Conservation (phyloP, 2,888 invertebrate species). For the Eretmocerus hayati region DNA sequence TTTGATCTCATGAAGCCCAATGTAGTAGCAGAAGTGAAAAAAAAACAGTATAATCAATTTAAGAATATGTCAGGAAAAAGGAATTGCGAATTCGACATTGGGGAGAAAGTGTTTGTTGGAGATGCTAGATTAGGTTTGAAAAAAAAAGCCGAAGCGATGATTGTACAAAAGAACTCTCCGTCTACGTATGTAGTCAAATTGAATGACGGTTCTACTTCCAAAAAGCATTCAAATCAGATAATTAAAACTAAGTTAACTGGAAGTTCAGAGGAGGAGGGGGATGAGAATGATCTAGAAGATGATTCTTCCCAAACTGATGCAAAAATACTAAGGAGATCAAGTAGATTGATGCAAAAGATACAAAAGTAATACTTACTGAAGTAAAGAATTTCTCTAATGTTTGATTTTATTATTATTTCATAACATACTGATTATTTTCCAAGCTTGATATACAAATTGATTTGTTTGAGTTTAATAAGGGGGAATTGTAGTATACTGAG, state of each 20-base stretch:
- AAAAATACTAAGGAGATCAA: too few species aligned
- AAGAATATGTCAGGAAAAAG: background rate
- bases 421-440: too few species aligned
- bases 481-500: too few species aligned
- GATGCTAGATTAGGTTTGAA: background rate
- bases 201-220: background rate
- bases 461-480: too few species aligned
- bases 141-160: background rate
- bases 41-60: background rate
- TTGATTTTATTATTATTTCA: too few species aligned
- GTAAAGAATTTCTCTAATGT: too few species aligned
- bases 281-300: too few species aligned
- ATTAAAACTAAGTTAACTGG: background rate
- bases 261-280: too few species aligned
- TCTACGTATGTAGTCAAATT: background rate
- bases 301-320: too few species aligned
- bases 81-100: background rate
- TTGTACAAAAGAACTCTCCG: background rate
- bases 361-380: too few species aligned
- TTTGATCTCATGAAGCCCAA: background rate
- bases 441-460: too few species aligned
- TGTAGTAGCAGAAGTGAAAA: background rate
- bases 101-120: background rate
- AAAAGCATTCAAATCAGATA: background rate
- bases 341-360: too few species aligned